Base-by-base conservation (phyloP, 2,888 invertebrate genomes). In the Tromatobia lineatoria region DNA sequence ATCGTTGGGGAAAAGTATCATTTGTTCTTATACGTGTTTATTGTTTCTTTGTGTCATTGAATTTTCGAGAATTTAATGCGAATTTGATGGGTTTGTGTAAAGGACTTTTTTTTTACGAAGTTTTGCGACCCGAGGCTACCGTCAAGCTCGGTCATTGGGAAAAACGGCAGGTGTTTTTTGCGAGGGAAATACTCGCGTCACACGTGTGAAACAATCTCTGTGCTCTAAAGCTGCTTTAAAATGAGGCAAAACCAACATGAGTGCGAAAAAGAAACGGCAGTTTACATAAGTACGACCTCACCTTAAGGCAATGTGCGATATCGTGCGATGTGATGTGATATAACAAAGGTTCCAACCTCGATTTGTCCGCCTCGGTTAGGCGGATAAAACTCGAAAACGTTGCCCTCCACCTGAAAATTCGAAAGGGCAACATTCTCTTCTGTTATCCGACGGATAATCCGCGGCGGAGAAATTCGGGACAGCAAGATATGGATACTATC, bases 141-240 rank as follows among this genome's bases (percentile, higher is more conserved):
- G 23, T 13, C 13, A 23, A 13, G 11, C 13, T 13, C 13, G 2
- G 25, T 25, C 57, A 23, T 25, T 2, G 23, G 57, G 25, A 25
- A 13, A 57, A 25, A 57, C n/a, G 25, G 57, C 57, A 57, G 57
- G 25, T 25, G 57, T 57, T 57, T 25, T 57, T 11, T n/a, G 25
- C 1, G 15, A 13, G 57, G 2, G 25, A 15, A 15, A 11, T 15
- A 1, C 6, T 57, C 11, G 4, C 11, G 54, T 11, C 54, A 20
- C 11, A 8, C 23, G 23, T 11, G 23, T 38, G 7, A 38, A 38
- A 38, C 10, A 10, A 38, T 38, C 38, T 1, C 54, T 54, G 20
- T 23, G 20, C 20, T 11, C 20, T 11, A 54, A 20, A 20, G 54
- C 11, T 13, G 20, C 11, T 54, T 11, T 20, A 54, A 20, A 54